These are phyloP conservation scores for Lasius platythorax DNA, from an alignment of 2,888 invertebrate genomes.

Conservation along the genomic window DNA sequence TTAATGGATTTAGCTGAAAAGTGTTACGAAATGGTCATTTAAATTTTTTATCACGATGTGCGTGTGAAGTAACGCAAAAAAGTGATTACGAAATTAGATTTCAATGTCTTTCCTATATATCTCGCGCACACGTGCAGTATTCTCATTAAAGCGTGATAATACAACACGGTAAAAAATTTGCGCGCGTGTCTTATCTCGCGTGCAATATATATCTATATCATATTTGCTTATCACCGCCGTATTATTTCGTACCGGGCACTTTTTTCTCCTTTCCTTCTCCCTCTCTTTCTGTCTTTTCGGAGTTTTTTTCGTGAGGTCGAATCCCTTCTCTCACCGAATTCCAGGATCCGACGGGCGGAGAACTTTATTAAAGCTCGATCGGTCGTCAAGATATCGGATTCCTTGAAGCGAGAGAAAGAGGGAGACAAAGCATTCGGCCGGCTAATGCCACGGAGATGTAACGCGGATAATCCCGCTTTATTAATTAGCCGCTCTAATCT, in stretches of 20 bases:
- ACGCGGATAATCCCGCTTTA: conserved; percentile 77
- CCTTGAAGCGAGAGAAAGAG: conserved; percentile 72
- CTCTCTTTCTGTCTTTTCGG: conserved; percentile 1
- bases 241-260: too few relatives aligned
- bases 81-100: conserved; percentile 25
- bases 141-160: conserved; percentile 31
- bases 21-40: not conserved
- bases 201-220: conserved; percentile 13
- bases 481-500: conserved; percentile 78
- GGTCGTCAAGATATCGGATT: conserved; percentile 80
- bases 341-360: conserved; percentile 72
- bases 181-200: conserved; percentile 6
- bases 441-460: conserved; percentile 74
- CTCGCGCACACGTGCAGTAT: not conserved
- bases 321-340: conserved; percentile 73
- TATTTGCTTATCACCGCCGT: not conserved
- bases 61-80: not conserved
- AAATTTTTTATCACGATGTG: conserved; percentile 8
- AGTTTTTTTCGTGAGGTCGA: conserved; percentile 52
- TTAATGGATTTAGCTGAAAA: not conserved
- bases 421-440: conserved; percentile 57
- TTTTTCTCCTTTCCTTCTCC: conserved; percentile 10
- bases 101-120: conserved; percentile 8
- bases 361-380: conserved; percentile 83
- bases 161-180: conserved; percentile 13